These are phyloP conservation scores for Trialeurodes vaporariorum DNA, from an alignment of 1,140 invertebrate genomes.

Conservation along the genomic window DNA sequence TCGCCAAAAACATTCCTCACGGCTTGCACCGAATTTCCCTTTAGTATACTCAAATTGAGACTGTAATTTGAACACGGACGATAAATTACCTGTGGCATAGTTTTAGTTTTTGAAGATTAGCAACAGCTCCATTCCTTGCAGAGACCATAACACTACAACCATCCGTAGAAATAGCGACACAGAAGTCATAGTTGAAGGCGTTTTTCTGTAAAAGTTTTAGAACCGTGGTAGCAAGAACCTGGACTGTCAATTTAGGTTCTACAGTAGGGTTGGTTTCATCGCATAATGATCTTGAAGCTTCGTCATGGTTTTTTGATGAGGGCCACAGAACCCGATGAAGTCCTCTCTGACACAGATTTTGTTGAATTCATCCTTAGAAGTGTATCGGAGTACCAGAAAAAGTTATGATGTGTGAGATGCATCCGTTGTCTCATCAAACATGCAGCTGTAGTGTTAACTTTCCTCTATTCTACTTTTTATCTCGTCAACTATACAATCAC, in stretches of 20 bases:
- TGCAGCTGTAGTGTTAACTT: constrained; percentile 21
- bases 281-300: too few species aligned
- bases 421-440: constrained; percentile 31
- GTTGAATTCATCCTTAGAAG: constrained; percentile 14
- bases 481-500: constrained; percentile 20
- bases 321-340: constrained; percentile 24
- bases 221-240: constrained; percentile 5
- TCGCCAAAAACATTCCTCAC: constrained; percentile 5
- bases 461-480: constrained; percentile 22
- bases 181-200: constrained; percentile 6
- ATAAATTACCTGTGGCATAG: constrained; percentile 3
- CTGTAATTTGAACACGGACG: background rate
- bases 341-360: constrained; percentile 23
- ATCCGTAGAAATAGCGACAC: constrained; percentile 8
- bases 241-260: constrained; percentile 9
- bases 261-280: too few species aligned
- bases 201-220: constrained; percentile 4
- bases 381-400: constrained; percentile 23
- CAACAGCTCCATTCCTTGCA: constrained; percentile 6
- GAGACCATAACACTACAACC: constrained; percentile 8
- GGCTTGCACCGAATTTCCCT: constrained; percentile 3
- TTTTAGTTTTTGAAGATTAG: constrained; percentile 8
- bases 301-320: too few species aligned
- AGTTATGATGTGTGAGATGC: constrained; percentile 25
- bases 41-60: constrained; percentile 7